phyloP scores from a whole-genome alignment of 2,888 invertebrate species.

The Perizoma affinitatum region DNA sequence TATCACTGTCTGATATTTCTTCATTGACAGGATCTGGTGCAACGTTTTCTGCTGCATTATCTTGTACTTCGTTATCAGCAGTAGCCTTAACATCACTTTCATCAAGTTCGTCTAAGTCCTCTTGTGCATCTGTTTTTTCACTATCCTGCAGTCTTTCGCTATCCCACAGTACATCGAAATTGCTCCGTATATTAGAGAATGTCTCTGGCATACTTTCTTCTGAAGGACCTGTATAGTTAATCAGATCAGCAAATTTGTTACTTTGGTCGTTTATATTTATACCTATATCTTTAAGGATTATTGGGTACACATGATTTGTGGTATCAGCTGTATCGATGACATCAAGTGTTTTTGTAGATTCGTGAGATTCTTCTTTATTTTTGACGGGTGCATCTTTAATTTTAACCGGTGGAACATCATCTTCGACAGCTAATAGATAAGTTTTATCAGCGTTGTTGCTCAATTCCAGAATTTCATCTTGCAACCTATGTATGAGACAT shows the following conservation, averaged over 20 bases:
- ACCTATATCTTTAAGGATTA: slow-evolving; percentile 23
- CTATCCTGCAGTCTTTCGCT: slow-evolving; percentile 14
- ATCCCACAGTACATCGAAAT: slow-evolving; percentile 35
- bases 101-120: too few species aligned
- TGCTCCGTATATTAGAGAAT: slow-evolving; percentile 31
- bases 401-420: slow-evolving; percentile 6
- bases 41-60: too few species aligned
- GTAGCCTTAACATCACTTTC: too few species aligned
- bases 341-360: slow-evolving; percentile 6
- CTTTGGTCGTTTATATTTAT: slow-evolving; percentile 12
- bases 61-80: too few species aligned
- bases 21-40: neutral
- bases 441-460: slow-evolving; percentile 38
- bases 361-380: slow-evolving; percentile 17
- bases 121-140: slow-evolving; percentile 2
- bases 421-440: slow-evolving; percentile 1
- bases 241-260: slow-evolving; percentile 16
- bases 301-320: slow-evolving; percentile 23
- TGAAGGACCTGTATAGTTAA: slow-evolving; percentile 7
- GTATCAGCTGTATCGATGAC: slow-evolving; percentile 1
- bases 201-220: slow-evolving; percentile 4
- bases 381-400: neutral
- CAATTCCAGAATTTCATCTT: slow-evolving; percentile 59
- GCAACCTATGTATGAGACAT: slow-evolving; percentile 52
- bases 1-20: slow-evolving; percentile 10